Evolutionary conservation across 1,140 invertebrate genomes (phyloP).

Genomic region (Drosophila fuyamai): DNA sequence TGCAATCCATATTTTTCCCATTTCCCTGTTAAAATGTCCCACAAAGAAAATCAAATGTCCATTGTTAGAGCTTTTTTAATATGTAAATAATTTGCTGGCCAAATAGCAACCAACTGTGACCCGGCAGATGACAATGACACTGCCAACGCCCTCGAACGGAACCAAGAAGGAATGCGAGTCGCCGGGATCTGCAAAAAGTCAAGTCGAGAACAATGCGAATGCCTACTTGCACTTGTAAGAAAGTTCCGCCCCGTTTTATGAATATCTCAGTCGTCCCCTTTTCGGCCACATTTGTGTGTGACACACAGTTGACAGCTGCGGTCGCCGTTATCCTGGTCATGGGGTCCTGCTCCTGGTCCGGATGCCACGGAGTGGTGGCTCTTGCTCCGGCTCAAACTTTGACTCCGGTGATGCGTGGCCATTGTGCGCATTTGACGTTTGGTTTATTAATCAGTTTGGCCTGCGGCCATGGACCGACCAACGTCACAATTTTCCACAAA

Average conservation of each 20-base stretch:
- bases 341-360: slow-evolving; percentile 13
- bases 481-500: slow-evolving; percentile 76
- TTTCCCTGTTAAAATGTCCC: slow-evolving; percentile 15
- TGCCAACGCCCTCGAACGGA: slow-evolving; percentile 61
- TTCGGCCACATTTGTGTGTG: slow-evolving; percentile 60
- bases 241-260: slow-evolving; percentile 35
- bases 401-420: slow-evolving; percentile 66
- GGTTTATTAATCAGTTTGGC: slow-evolving; percentile 85
- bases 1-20: slow-evolving; percentile 7
- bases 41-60: slow-evolving; percentile 42
- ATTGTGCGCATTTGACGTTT: slow-evolving; percentile 83
- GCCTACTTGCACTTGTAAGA: slow-evolving; percentile 70
- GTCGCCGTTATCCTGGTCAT: slow-evolving; percentile 51
- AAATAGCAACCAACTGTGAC: slow-evolving; percentile 82
- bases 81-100: slow-evolving; percentile 82
- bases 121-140: slow-evolving; percentile 77
- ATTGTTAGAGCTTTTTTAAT: slow-evolving; percentile 61
- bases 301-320: slow-evolving; percentile 83
- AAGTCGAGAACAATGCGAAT: slow-evolving; percentile 77
- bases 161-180: slow-evolving; percentile 37
- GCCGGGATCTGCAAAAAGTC: slow-evolving; percentile 66
- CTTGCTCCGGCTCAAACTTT: slow-evolving; percentile 38
- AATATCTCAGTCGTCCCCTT: slow-evolving; percentile 10
- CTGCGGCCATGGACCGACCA: slow-evolving; percentile 57
- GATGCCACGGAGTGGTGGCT: slow-evolving; percentile 47